phyloP scores from a whole-genome alignment of 2,888 invertebrate genomes.

The Temnothorax ravouxi region DNA sequence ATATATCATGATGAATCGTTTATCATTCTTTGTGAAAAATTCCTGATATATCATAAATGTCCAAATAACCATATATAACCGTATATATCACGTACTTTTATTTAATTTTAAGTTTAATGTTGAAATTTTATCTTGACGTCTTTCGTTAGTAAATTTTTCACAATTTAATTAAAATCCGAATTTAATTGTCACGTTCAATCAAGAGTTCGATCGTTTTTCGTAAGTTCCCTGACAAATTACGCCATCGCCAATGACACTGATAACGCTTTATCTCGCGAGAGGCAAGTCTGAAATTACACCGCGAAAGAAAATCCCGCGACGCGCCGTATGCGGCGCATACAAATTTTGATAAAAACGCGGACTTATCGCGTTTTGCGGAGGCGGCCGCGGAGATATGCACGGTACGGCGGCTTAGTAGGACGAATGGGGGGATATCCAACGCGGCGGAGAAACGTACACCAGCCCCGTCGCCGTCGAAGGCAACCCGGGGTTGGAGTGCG shows the following conservation, averaged over 20 bases:
- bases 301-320: conserved; percentile 10
- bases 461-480: conserved; percentile 54
- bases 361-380: conserved; percentile 66
- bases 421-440: conserved; percentile 71
- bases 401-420: conserved; percentile 73
- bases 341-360: conserved; percentile 69
- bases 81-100: too few relatives aligned
- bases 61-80: neutral
- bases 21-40: neutral
- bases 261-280: neutral
- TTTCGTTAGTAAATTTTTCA: conserved; percentile 3
- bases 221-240: neutral
- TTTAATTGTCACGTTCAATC: conserved; percentile 1
- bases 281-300: conserved; percentile 25
- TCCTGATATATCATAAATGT: neutral
- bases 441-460: conserved; percentile 66
- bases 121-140: neutral
- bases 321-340: conserved; percentile 37
- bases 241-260: conserved; percentile 12
- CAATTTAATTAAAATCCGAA: neutral
- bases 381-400: conserved; percentile 69
- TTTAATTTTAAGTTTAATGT: neutral
- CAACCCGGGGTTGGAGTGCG: conserved; percentile 79
- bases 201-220: neutral
- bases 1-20: neutral